Base-by-base conservation (phyloP, 2,113 vertebrate species). In the Psittacus erithacus region DNA sequence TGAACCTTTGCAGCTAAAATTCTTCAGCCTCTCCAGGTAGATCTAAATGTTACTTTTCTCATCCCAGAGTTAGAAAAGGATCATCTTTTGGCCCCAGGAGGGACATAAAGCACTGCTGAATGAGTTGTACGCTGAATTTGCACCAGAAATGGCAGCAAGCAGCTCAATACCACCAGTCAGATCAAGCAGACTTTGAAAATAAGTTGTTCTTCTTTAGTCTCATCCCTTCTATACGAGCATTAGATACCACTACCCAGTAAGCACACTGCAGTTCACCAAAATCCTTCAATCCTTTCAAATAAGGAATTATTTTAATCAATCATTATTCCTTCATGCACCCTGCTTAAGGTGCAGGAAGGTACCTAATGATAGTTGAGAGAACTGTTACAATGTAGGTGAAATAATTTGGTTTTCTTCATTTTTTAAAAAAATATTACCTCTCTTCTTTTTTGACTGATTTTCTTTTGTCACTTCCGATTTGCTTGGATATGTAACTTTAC, bases 41-140 rank as follows among this genome's bases (percentile, higher is more conserved):
- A 65, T 29, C 13, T 35, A n/a, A 57, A 63, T 1, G 1, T 14
- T 31, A 15, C 13, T 27, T 38, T 28, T 46, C 11, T 4, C 57
- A 31, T 6, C 47, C 3, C 12, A 23, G 47, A 68, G 19, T 18
- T 2, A 3, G 3, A 19, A 27, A 38, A 57, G 20, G 47, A 24
- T 63, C 17, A 12, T 18, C 31, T 13, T 31, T 25, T 25, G 41
- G 35, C 35, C 19, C 39, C 23, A 23, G 59, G 57, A 71, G 33
- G 63, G 50, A 79, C 38, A 7, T 0, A 5, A 7, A 38, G 50
- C 4, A 0, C 38, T 41, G 68, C 60, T 57, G 59, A 13, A 1
- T 0, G 5, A 33, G n/a, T 3, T 52, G 28, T 10, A 29, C 2
- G 1, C 27, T 46, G 25, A 39, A 23, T 22, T 28, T 55, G 52